These are phyloP conservation scores for Neolamprologus falcicula DNA, from an alignment of 2,113 vertebrate genomes.

Conservation along the genomic window DNA sequence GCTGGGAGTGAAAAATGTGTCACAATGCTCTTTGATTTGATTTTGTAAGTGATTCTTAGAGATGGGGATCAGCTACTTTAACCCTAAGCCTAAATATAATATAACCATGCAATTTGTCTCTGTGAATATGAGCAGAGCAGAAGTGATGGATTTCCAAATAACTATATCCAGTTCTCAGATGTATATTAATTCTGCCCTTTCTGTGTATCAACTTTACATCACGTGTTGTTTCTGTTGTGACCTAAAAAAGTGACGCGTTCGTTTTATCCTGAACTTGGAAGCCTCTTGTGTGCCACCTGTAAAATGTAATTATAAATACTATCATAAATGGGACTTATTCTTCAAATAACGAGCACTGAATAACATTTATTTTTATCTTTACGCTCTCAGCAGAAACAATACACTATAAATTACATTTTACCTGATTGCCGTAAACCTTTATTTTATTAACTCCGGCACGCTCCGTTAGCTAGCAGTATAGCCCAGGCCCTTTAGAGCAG, in stretches of 20 bases:
- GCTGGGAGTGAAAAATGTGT: background rate
- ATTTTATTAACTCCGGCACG: conserved; percentile 36
- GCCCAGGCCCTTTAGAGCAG: background rate
- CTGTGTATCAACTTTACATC: background rate
- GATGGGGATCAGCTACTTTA: background rate
- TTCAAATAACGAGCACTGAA: background rate
- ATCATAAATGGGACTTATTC: background rate
- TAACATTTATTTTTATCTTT: background rate
- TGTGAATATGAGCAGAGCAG: background rate
- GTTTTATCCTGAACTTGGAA: background rate
- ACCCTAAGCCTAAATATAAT: background rate
- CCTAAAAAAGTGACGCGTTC: accelerated
- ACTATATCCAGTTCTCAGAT: background rate
- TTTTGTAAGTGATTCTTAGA: background rate
- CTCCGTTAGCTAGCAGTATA: conserved; percentile 31
- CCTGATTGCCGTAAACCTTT: conserved; percentile 41
- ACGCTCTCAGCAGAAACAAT: background rate
- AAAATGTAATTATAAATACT: background rate
- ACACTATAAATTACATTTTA: conserved; percentile 17
- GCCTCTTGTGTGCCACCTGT: background rate
- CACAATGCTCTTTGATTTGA: background rate
- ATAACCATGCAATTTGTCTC: background rate
- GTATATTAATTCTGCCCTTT: background rate
- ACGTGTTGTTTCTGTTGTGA: background rate
- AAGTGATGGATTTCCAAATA: background rate